Conservation (phyloP, 2,888 invertebrate genomes). For the Andrena chrysosceles region DNA sequence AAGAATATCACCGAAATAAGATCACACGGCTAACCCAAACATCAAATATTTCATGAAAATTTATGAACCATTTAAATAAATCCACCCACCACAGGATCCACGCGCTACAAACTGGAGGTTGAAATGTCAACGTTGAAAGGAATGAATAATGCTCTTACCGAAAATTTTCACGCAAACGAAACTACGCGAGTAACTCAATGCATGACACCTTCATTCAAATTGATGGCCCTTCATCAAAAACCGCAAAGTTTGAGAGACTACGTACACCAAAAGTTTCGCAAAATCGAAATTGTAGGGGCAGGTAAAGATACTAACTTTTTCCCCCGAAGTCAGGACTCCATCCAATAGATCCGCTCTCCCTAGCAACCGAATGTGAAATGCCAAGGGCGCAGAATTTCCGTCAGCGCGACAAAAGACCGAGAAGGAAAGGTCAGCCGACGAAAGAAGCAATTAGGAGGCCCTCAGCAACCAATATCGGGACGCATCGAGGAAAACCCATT, state of each 20-base stretch:
- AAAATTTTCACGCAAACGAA: neutral
- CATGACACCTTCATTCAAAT: too few relatives aligned
- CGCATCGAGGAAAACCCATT: neutral
- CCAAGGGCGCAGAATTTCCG: constrained; percentile 14
- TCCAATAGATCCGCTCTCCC: neutral
- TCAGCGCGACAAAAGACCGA: neutral
- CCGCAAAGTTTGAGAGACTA: too few relatives aligned
- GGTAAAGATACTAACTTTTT: too few relatives aligned
- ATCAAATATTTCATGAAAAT: neutral
- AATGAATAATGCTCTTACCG: neutral
- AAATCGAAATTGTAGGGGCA: too few relatives aligned
- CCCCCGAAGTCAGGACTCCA: neutral
- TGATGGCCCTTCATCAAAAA: too few relatives aligned
- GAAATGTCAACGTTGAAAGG: neutral
- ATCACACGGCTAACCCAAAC: neutral
- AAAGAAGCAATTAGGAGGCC: constrained; percentile 26
- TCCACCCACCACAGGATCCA: neutral
- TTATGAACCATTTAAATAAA: constrained; percentile 4
- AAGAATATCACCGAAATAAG: neutral
- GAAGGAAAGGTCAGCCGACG: constrained; percentile 22
- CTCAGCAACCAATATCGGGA: neutral
- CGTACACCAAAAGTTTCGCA: too few relatives aligned
- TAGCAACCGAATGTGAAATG: constrained; percentile 9
- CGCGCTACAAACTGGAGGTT: neutral
- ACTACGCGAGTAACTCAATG: too few relatives aligned